phyloP scores from a whole-genome alignment of 2,888 invertebrate species.

The Stictocephala bisonia region DNA sequence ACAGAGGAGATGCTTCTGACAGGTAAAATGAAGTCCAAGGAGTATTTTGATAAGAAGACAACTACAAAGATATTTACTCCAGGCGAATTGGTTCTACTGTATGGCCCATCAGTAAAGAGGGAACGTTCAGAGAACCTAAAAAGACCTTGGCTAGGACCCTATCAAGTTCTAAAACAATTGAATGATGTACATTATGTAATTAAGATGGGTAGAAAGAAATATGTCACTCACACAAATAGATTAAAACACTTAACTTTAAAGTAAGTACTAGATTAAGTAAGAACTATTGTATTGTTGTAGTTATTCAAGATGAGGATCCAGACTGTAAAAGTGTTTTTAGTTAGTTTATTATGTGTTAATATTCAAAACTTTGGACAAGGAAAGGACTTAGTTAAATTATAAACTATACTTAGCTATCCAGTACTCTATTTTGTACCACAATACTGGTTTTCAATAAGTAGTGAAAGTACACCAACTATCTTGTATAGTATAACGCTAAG shows the following conservation, averaged over 20 bases:
- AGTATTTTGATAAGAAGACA: slow-evolving; percentile 14
- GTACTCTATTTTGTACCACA: slow-evolving; percentile 18
- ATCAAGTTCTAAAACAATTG: neutral
- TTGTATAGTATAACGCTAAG: neutral
- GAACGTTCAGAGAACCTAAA: slow-evolving; percentile 19
- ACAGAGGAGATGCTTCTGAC: neutral
- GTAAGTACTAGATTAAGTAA: too few relatives aligned
- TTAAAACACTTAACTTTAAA: slow-evolving; percentile 8
- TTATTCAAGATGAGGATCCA: too few relatives aligned
- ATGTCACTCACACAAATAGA: slow-evolving; percentile 10
- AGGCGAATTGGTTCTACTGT: slow-evolving; percentile 14
- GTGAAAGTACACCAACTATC: neutral
- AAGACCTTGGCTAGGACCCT: slow-evolving; percentile 25
- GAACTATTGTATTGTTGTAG: slow-evolving; percentile 2
- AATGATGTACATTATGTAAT: slow-evolving; percentile 21
- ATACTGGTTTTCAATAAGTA: neutral
- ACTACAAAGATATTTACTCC: neutral
- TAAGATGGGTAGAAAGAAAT: slow-evolving; percentile 2
- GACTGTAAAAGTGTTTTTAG: too few relatives aligned
- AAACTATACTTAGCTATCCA: neutral
- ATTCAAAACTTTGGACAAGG: too few relatives aligned
- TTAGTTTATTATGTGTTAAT: too few relatives aligned
- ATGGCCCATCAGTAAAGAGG: slow-evolving; percentile 7
- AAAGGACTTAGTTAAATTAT: too few relatives aligned
- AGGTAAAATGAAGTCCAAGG: neutral